Evolutionary conservation across 2,888 invertebrate species (phyloP).

Genomic region (Falcaria lacertinaria): DNA sequence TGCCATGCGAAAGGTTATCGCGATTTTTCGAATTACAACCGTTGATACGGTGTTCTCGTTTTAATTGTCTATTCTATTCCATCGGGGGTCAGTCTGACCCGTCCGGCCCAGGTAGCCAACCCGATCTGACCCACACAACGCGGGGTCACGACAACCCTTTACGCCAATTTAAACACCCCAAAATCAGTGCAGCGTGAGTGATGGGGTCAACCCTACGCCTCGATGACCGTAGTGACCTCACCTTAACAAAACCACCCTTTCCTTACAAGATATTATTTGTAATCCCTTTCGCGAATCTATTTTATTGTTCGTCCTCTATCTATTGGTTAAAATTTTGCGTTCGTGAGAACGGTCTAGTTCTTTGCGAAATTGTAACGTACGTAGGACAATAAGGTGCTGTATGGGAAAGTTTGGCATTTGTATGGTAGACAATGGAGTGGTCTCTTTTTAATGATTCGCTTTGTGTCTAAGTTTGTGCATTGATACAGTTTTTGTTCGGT

Average conservation of each 20-base stretch:
- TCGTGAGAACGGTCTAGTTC: constrained; percentile 76
- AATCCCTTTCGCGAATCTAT: constrained; percentile 81
- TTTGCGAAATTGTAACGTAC: constrained; percentile 74
- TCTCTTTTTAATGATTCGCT: constrained; percentile 77
- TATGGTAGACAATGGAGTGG: constrained; percentile 67
- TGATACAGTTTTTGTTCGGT: constrained; percentile 69
- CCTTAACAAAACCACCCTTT: constrained; percentile 65
- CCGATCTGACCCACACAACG: constrained; percentile 59
- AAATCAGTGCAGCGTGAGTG: constrained; percentile 75
- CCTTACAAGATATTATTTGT: constrained; percentile 78
- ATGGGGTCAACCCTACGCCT: constrained; percentile 72
- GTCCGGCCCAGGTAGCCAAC: constrained; percentile 66
- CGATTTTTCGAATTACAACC: constrained; percentile 62
- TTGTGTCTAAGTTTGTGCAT: constrained; percentile 57
- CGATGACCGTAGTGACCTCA: constrained; percentile 72
- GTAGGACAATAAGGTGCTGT: constrained; percentile 47
- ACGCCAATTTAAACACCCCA: constrained; percentile 70
- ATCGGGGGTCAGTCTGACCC: constrained; percentile 55
- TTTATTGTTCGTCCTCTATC: constrained; percentile 63
- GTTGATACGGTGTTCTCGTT: constrained; percentile 67
- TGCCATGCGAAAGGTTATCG: constrained; percentile 62
- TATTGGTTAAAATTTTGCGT: constrained; percentile 73
- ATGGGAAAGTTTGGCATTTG: constrained; percentile 65
- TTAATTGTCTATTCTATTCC: constrained; percentile 68
- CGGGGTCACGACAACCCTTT: constrained; percentile 71